These are phyloP conservation scores for Chromobotia macracanthus DNA, from an alignment of 2,797 vertebrate genomes.

Conservation along the genomic window DNA sequence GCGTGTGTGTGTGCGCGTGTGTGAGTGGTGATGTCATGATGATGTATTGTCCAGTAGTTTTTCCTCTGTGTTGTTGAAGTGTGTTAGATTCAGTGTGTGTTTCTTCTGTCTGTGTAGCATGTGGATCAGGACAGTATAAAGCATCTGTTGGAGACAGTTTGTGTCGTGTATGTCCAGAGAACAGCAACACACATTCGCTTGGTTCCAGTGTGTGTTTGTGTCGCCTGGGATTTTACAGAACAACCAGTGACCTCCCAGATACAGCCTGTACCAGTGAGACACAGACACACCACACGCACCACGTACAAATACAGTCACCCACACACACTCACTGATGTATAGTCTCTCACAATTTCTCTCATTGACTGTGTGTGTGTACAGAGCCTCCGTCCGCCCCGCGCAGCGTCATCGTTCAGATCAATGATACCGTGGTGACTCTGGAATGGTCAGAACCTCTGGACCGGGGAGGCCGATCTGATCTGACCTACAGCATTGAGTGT, in stretches of 20 bases:
- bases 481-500: slow-evolving; percentile 78
- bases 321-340: background rate
- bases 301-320: background rate
- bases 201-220: slow-evolving; percentile 50
- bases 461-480: slow-evolving; percentile 77
- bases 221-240: slow-evolving; percentile 42
- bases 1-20: too few species aligned
- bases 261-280: slow-evolving; percentile 52
- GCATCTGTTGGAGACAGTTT: slow-evolving; percentile 16
- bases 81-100: slow-evolving; percentile 24
- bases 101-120: slow-evolving; percentile 32
- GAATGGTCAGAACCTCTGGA: slow-evolving; percentile 86
- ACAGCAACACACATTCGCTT: slow-evolving; percentile 46
- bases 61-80: too few species aligned
- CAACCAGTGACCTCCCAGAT: slow-evolving; percentile 32
- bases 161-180: slow-evolving; percentile 46
- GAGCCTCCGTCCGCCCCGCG: slow-evolving; percentile 80
- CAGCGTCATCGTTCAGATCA: slow-evolving; percentile 77
- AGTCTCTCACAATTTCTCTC: background rate
- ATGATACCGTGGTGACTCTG: slow-evolving; percentile 79
- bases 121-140: slow-evolving; percentile 49
- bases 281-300: background rate
- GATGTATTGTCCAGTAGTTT: too few species aligned
- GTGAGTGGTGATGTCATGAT: too few species aligned
- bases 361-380: slow-evolving; percentile 55